Evolutionary conservation across 2,888 invertebrate species (phyloP), one percentile per base, ranked within the genome.

Genomic region (Eupelmus urozonus): DNA sequence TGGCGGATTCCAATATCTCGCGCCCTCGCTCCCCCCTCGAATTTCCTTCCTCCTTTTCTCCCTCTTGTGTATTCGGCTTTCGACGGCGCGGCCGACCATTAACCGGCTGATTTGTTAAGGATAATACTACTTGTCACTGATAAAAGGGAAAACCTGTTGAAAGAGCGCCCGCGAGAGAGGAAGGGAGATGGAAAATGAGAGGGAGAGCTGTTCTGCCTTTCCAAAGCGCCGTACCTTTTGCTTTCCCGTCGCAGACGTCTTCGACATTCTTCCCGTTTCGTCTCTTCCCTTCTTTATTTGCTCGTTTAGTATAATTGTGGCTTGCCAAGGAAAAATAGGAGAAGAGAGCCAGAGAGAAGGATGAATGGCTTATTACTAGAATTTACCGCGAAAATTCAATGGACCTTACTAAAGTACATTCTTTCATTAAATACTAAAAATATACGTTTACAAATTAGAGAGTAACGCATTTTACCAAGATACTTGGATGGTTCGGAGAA

Each of bases 91-190:
- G 11, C 13, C 16, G 13, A n/a, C 40, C 60, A 78, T 67, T 73
- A 78, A 72, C 40, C 42, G 42, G 9, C 53, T 77, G 66, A 67
- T 78, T 73, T 78, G 62, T 73, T 72, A 67, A 66, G 63, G 55
- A 63, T 70, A 70, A 76, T 70, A 69, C 53, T 57, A 49, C 70
- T 76, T 60, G n/a, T 67, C 18, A 27, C 27, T 72, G 42, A 53
- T 72, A 60, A 40, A 67, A 77, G 18, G 40, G 45, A 55, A 55
- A 20, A 77, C 59, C 65, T 66, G 65, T 66, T 77, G 71, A 66
- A 66, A 59, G n/a, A 7, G n/a, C n/a, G 11, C 20, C 20, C n/a
- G 1, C 29, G n/a, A 11, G 16, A 40, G n/a, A n/a, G n/a, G n/a
- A n/a, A n/a, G n/a, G n/a, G n/a, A n/a, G n/a, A n/a, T n/a, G n/a